Base-by-base conservation (phyloP, 2,888 invertebrate genomes). In the Ophion ventricosus region DNA sequence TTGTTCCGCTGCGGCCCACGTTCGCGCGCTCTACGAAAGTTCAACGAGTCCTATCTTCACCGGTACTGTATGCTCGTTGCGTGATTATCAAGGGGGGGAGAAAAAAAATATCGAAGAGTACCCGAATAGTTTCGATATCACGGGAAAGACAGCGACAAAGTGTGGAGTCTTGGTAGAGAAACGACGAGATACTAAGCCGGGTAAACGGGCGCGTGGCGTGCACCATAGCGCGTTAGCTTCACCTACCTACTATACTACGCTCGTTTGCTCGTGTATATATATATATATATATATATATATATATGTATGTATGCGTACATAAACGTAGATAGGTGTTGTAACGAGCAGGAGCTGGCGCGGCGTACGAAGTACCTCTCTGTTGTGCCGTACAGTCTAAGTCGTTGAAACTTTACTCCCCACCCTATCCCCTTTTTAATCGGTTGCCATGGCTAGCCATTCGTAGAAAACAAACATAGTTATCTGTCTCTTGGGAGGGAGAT, bases 191-290 rank as follows among this genome's bases (percentile, higher is more conserved):
- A 84, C 84, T 84, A 84, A 80, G 81, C 81, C 81, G 84, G 84
- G 81, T 78, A 78, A 84, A 84, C 81, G 77, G 49, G 73, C 84
- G 84, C 81, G 81, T 81, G 81, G 81, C 84, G 69, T 74, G 49
- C 61, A 77, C 84, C 81, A 78, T 40, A 80, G 63, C 64, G 54
- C 57, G 66, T 72, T 81, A 70, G 73, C 84, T 81, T 26, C 81
- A 26, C 63, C 72, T 77, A 78, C 77, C 77, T 64, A 81, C 80
- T 59, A 63, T 77, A 63, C 76, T 57, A 80, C 61, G 82, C 72
- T 77, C 70, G 43, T 70, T 64, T 26, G 64, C 63, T 81, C 49
- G 29, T 72, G 67, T 70, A 75, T 67, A 61, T 17, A 23, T 26
- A 69, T 43, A 64, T 61, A 74, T 75, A 57, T 54, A 69, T 54